phyloP scores from a whole-genome alignment of 1,140 invertebrate genomes.

The Chironomus tepperi region DNA sequence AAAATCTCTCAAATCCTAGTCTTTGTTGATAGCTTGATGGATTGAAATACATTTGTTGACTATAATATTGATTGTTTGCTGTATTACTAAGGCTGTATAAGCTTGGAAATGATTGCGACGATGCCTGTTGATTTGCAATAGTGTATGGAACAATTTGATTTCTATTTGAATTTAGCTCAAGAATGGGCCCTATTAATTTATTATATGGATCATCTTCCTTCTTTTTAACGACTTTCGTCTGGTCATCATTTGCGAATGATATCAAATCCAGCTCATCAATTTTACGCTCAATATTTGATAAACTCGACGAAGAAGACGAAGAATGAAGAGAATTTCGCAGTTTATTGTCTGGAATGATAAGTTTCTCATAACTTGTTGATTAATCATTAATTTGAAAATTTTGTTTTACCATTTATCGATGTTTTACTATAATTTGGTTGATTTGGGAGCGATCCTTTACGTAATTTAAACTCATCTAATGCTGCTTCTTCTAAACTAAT shows the following conservation, averaged over 20 bases:
- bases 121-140: neutral
- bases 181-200: neutral
- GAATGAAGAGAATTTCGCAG: neutral
- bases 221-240: neutral
- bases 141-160: neutral
- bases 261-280: neutral
- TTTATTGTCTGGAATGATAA: constrained; percentile 6
- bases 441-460: neutral
- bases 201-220: neutral
- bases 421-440: neutral
- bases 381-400: neutral
- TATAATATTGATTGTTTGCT: neutral
- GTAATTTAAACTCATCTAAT: neutral
- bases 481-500: constrained; percentile 3
- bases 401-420: neutral
- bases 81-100: neutral
- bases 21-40: neutral
- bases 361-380: neutral
- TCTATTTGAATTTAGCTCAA: neutral
- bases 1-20: neutral
- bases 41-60: neutral
- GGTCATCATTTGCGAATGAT: neutral
- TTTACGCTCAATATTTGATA: neutral
- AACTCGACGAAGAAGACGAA: neutral
- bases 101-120: neutral